Evolutionary conservation across 2,113 vertebrate genomes (phyloP).

Genomic region (Xenus cinereus): DNA sequence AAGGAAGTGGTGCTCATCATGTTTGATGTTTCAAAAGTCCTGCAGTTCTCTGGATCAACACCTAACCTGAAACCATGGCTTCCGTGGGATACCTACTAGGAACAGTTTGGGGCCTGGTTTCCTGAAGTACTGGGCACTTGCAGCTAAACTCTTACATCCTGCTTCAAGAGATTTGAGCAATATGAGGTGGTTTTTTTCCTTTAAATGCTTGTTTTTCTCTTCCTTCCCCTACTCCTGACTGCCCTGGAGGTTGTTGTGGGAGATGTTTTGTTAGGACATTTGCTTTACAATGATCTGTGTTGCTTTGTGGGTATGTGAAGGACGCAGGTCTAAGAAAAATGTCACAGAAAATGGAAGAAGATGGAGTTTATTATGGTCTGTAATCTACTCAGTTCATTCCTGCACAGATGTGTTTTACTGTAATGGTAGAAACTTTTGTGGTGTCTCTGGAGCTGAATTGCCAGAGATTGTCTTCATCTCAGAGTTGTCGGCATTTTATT

Average conservation of each 20-base stretch:
- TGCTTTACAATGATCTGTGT: not conserved
- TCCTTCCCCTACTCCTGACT: not conserved
- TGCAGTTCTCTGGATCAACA: not conserved
- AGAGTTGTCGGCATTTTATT: not conserved
- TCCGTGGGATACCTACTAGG: not conserved
- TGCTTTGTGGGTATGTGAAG: not conserved
- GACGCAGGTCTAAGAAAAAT: not conserved
- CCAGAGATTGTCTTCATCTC: not conserved
- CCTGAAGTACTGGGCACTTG: not conserved
- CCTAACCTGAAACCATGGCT: not conserved
- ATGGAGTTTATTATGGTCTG: not conserved
- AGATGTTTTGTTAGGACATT: not conserved
- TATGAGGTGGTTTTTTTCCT: not conserved
- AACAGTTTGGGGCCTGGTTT: not conserved
- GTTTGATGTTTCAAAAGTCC: not conserved
- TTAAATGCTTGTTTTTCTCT: not conserved
- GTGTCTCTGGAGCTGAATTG: not conserved
- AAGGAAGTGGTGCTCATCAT: not conserved
- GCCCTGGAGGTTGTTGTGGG: not conserved
- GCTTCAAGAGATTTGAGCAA: not conserved
- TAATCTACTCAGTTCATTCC: not conserved
- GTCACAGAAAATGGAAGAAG: not conserved
- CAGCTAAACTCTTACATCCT: not conserved
- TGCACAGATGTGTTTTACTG: not conserved
- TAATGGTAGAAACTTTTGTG: not conserved